These are phyloP conservation scores for Crossocerus cetratus DNA, from an alignment of 2,888 invertebrate genomes.

Conservation along the genomic window DNA sequence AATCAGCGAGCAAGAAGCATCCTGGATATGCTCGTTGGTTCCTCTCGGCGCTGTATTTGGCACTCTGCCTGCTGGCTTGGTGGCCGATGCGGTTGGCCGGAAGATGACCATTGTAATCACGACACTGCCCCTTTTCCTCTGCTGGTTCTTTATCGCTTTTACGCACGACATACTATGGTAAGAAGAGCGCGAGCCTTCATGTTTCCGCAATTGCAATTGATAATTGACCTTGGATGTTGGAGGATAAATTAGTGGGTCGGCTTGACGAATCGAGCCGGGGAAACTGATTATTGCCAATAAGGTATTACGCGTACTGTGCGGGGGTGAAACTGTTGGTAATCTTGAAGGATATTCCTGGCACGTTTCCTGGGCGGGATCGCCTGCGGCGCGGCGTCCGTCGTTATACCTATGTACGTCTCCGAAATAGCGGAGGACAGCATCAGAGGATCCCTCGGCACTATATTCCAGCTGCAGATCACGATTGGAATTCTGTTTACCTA, in stretches of 20 bases:
- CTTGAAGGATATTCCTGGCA: conserved; percentile 77
- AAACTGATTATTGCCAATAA: background rate
- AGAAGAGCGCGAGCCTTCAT: background rate
- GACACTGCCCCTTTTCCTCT: conserved; percentile 54
- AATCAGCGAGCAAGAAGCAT: conserved; percentile 79
- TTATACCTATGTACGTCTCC: conserved; percentile 90
- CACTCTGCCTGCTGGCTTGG: conserved; percentile 83
- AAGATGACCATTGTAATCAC: conserved; percentile 62
- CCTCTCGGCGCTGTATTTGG: conserved; percentile 84
- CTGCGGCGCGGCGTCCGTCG: conserved; percentile 84
- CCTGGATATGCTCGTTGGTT: conserved; percentile 85
- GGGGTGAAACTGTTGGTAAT: background rate
- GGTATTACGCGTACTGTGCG: too few relatives aligned
- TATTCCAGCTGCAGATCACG: conserved; percentile 84
- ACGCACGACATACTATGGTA: conserved; percentile 80
- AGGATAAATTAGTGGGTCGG: background rate
- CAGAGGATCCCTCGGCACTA: conserved; percentile 87
- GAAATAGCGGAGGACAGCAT: conserved; percentile 87
- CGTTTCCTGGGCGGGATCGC: conserved; percentile 81
- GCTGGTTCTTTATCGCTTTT: conserved; percentile 78
- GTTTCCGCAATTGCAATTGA: background rate
- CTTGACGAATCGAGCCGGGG: background rate
- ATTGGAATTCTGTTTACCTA: conserved; percentile 84
- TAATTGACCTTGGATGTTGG: background rate
- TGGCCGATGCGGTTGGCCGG: conserved; percentile 78